Evolutionary conservation across 1,140 invertebrate species (phyloP).

Genomic region (Psix sp.): DNA sequence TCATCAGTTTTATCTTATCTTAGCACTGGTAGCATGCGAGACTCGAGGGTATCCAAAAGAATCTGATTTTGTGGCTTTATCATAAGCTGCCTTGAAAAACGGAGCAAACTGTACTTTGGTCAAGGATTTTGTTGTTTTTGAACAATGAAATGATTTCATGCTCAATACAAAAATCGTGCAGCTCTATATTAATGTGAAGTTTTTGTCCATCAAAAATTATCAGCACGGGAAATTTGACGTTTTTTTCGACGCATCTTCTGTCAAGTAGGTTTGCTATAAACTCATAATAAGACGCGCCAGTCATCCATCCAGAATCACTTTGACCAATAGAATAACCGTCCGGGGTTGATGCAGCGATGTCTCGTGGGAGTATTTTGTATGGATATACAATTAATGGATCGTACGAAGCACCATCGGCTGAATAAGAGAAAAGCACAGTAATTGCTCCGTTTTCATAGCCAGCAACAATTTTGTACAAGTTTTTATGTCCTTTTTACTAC

Average conservation of each 20-base stretch:
- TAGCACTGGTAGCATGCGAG: no score
- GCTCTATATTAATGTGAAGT: no score
- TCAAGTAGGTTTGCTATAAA: conserved; percentile 64
- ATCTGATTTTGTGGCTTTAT: conserved; percentile 21
- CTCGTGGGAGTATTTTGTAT: no score
- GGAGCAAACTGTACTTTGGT: conserved; percentile 63
- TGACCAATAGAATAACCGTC: conserved; percentile 49
- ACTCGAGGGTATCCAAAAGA: no score
- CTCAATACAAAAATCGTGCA: conserved; percentile 54
- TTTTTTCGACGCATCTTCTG: conserved; percentile 48
- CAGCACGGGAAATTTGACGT: no score
- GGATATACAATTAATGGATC: no score
- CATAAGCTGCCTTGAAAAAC: conserved; percentile 60
- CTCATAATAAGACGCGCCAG: no score
- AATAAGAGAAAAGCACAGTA: conserved; percentile 11
- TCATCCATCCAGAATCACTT: conserved; percentile 65
- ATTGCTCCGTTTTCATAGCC: conserved; percentile 4
- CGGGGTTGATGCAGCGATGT: conserved; percentile 25
- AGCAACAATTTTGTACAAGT: conserved; percentile 1
- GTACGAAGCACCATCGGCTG: conserved; percentile 1
- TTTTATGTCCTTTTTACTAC: no score
- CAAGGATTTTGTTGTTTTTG: conserved; percentile 37
- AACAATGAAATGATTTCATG: conserved; percentile 57
- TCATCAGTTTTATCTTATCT: no score
- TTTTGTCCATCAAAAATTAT: no score